Conservation (phyloP, 2,113 vertebrate species). For the Toxotes chatareus region DNA sequence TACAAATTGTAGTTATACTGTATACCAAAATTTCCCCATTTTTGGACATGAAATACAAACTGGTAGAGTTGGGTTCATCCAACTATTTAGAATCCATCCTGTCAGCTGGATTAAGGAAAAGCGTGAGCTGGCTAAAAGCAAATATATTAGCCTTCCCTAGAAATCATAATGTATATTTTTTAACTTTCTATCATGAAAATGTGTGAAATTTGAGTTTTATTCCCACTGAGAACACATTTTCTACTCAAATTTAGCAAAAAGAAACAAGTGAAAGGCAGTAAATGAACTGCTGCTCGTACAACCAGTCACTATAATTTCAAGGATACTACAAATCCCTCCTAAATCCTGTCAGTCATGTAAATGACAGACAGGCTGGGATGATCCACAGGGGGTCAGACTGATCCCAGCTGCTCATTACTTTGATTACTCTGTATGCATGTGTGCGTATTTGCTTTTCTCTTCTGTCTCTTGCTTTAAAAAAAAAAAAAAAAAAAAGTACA, state of each 20-base stretch:
- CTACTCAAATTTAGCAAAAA: not conserved
- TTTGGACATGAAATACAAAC: not conserved
- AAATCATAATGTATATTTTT: too few relatives aligned
- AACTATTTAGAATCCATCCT: conserved; percentile 22
- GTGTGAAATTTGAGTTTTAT: not conserved
- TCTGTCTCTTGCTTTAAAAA: not conserved
- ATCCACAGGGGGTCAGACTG: conserved; percentile 44
- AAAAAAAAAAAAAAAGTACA: not conserved
- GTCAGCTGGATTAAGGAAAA: not conserved
- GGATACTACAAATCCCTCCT: conserved; percentile 60
- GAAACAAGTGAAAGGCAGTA: not conserved
- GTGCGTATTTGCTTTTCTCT: conserved; percentile 9
- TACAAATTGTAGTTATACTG: not conserved
- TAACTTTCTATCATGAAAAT: not conserved
- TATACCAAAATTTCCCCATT: not conserved
- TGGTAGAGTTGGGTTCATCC: not conserved
- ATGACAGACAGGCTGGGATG: conserved; percentile 53
- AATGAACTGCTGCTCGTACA: conserved; percentile 50
- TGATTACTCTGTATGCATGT: conserved; percentile 43
- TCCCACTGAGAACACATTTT: not conserved
- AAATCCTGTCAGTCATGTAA: conserved; percentile 73
- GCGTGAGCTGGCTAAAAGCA: too few relatives aligned
- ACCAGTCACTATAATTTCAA: conserved; percentile 50
- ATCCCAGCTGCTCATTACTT: conserved; percentile 61
- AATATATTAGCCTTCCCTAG: not conserved